Evolutionary conservation across 2,113 vertebrate genomes (phyloP).

Genomic region (Corvus cornix): DNA sequence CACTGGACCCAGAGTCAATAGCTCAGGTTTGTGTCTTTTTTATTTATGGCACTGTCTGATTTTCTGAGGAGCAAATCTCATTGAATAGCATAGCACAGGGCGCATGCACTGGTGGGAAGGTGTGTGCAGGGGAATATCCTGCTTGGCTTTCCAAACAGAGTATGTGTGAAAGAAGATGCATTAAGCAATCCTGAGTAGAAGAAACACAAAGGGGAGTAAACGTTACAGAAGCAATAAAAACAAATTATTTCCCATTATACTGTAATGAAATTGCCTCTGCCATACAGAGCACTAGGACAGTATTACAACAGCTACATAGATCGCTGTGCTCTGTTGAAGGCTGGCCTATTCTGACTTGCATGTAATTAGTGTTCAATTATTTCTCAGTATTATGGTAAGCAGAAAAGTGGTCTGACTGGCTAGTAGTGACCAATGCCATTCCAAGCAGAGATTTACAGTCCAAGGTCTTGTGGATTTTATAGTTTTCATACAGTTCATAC

Average conservation of each 20-base stretch:
- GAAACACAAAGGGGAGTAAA: neutral
- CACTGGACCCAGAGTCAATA: conserved; percentile 95
- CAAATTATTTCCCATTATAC: neutral
- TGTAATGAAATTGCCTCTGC: neutral
- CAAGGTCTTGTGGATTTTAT: neutral
- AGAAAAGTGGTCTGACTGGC: neutral
- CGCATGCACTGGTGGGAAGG: rapidly evolving
- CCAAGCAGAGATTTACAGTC: neutral
- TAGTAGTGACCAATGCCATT: neutral
- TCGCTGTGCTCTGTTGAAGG: neutral
- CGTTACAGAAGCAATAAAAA: neutral
- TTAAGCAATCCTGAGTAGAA: neutral
- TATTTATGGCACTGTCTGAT: neutral
- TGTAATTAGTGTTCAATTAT: neutral
- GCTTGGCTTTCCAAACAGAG: neutral
- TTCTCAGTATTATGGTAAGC: neutral
- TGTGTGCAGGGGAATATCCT: neutral
- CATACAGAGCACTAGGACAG: neutral
- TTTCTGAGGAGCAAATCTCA: neutral
- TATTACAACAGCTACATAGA: neutral
- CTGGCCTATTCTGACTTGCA: neutral
- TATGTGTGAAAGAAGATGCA: neutral
- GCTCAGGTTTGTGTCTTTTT: conserved; percentile 86
- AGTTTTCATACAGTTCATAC: neutral
- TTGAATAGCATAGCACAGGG: neutral